Base-by-base conservation (phyloP, 2,797 vertebrate genomes). In the Helarctos malayanus region DNA sequence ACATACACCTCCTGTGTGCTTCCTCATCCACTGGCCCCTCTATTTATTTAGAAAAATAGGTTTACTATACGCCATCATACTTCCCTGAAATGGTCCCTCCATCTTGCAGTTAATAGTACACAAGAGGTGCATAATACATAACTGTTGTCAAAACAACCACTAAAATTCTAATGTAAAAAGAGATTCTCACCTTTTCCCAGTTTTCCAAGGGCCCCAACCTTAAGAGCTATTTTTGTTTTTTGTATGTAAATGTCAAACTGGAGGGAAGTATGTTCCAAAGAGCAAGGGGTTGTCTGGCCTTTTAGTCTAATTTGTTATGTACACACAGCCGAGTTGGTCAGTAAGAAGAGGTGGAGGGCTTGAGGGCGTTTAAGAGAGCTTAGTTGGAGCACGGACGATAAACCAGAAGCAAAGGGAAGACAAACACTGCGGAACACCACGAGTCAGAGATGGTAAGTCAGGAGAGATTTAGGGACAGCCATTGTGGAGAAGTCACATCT, bases 11-110 rank as follows among this genome's bases (percentile, higher is more conserved):
- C 35, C 14, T 41, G 5, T 76, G 49, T 29, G 9, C 27, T 75
- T 49, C 29, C 47, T 54, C 21, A 7, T 38, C 25, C 19, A 63
- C 15, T 11, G 3, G 23, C 3, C 29, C 5, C 8, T 85, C 11
- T 94, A 65, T 41, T 78, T 84, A 68, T n/a, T 76, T 83, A 89
- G 57, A 94, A 87, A 63, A 75, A 59, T 41, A 68, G 18, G 45
- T 81, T 91, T 61, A 54, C 16, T 65, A 41, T 56, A 32, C 79
- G 9, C 52, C 21, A 19, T 80, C 38, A 45, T 45, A 19, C 88
- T 87, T 93, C 54, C 76, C 23, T 78, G 45, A 78, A 87, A 79
- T 3, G 29, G 1, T 61, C 57, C 54, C 84, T 85, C 80, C 25
- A 45, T 27, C 32, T 84, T 63, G 7, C 47, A 73, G 27, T 41